Evolutionary conservation across 1,140 invertebrate genomes (phyloP).

Genomic region (Triops cancriformis): DNA sequence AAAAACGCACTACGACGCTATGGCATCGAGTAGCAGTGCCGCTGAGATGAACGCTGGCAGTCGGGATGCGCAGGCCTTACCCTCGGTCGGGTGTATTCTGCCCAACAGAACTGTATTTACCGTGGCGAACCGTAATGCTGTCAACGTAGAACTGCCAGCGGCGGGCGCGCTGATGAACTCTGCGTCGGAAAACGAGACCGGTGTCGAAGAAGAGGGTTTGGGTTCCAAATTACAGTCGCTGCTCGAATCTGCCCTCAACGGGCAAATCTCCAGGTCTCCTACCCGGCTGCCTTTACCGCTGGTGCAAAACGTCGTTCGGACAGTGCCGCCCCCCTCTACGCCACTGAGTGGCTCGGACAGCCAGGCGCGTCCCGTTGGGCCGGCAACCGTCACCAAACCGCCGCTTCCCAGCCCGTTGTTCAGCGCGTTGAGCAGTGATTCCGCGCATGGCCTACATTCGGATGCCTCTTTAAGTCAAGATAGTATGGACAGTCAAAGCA

Average conservation of each 20-base stretch:
- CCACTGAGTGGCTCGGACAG: background rate
- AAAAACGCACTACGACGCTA: slow-evolving; percentile 45
- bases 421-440: background rate
- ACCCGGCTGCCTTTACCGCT: background rate
- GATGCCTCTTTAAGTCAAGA: background rate
- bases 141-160: background rate
- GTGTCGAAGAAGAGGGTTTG: slow-evolving; percentile 32
- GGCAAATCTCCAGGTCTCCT: slow-evolving; percentile 23
- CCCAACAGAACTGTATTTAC: slow-evolving; percentile 40
- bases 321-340: background rate
- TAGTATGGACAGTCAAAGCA: slow-evolving; percentile 16
- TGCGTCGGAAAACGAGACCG: slow-evolving; percentile 33
- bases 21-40: slow-evolving; percentile 35
- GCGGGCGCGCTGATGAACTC: slow-evolving; percentile 16
- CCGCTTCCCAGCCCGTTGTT: background rate
- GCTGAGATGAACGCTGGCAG: slow-evolving; percentile 30
- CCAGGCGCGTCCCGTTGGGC: slow-evolving; percentile 12
- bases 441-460: slow-evolving; percentile 1
- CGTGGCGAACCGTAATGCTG: slow-evolving; percentile 34
- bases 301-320: background rate
- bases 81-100: background rate
- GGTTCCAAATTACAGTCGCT: slow-evolving; percentile 31
- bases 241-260: slow-evolving; percentile 24
- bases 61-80: slow-evolving; percentile 36
- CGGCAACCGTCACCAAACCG: background rate